Evolutionary conservation across 2,888 invertebrate species (phyloP).

Genomic region (Dorcus hopei): DNA sequence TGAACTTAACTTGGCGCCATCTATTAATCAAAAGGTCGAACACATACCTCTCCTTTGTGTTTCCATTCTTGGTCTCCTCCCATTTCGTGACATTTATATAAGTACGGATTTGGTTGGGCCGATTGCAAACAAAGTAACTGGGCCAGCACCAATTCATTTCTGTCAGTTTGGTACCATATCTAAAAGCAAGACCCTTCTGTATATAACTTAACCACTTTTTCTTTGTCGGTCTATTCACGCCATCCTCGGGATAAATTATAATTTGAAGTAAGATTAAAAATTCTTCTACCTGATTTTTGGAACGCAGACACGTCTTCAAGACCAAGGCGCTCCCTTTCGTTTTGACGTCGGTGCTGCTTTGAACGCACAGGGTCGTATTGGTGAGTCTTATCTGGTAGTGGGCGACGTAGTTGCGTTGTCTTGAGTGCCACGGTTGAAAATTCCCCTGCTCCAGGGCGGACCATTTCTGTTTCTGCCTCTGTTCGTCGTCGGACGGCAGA

Average conservation of each 20-base stretch:
- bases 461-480: constrained; percentile 58
- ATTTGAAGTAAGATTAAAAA: too few species aligned
- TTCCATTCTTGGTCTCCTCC: constrained; percentile 92
- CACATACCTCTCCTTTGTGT: constrained; percentile 66
- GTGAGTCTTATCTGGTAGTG: constrained; percentile 71
- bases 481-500: constrained; percentile 59
- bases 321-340: constrained; percentile 73
- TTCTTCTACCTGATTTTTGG: constrained; percentile 70
- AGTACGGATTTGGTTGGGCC: constrained; percentile 58
- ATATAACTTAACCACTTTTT: too few species aligned
- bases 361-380: constrained; percentile 72
- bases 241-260: too few species aligned
- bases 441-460: constrained; percentile 61
- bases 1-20: too few species aligned
- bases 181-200: constrained; percentile 42
- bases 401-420: constrained; percentile 71
- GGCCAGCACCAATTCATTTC: constrained; percentile 78
- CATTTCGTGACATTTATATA: constrained; percentile 91
- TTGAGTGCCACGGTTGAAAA: constrained; percentile 80
- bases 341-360: constrained; percentile 73
- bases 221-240: too few species aligned
- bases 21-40: too few species aligned
- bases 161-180: constrained; percentile 84
- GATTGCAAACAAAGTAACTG: constrained; percentile 84
- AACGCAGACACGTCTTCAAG: constrained; percentile 66